phyloP scores from a whole-genome alignment of 1,140 invertebrate species.

The Amyelois transitella region DNA sequence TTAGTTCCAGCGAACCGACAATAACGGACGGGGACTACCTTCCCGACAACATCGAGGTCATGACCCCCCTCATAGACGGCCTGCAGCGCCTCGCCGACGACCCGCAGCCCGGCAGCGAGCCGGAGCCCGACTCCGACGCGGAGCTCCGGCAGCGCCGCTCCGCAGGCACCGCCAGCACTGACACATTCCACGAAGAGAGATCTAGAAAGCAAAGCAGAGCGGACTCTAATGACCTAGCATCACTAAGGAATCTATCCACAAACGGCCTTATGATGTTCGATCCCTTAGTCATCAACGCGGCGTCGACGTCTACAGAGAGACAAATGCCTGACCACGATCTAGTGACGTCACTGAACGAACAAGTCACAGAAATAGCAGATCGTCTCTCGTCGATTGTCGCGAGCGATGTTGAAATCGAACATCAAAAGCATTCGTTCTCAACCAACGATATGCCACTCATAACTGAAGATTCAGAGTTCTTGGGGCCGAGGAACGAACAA shows the following conservation, averaged over 20 bases:
- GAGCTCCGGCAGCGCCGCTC: slow-evolving; percentile 14
- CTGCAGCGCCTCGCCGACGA: slow-evolving; percentile 46
- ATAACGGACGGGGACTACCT: slow-evolving; percentile 67
- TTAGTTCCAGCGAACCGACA: slow-evolving; percentile 55
- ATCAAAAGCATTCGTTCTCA: slow-evolving; percentile 61
- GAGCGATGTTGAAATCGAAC: slow-evolving; percentile 51
- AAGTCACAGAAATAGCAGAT: slow-evolving; percentile 70
- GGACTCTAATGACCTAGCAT: slow-evolving; percentile 52
- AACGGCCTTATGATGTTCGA: slow-evolving; percentile 72
- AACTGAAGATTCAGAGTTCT: slow-evolving; percentile 41
- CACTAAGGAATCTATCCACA: slow-evolving; percentile 64
- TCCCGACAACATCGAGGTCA: slow-evolving; percentile 67
- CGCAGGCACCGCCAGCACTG: slow-evolving; percentile 36
- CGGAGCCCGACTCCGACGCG: slow-evolving; percentile 23
- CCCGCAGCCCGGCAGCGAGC: slow-evolving; percentile 26
- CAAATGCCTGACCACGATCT: slow-evolving; percentile 61
- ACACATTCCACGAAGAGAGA: slow-evolving; percentile 20
- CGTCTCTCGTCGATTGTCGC: slow-evolving; percentile 56
- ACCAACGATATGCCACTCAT: slow-evolving; percentile 63
- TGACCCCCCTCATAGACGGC: slow-evolving; percentile 66
- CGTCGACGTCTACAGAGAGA: slow-evolving; percentile 46
- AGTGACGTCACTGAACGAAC: slow-evolving; percentile 67
- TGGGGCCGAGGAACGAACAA: slow-evolving; percentile 53
- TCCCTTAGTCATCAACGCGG: slow-evolving; percentile 60
- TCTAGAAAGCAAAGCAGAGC: slow-evolving; percentile 1